A percentile compares a stretch with the other conserved stretches of the same genome.
Conservation (phyloP, 2,113 vertebrate genomes). For the Camelus bactrianus region DNA sequence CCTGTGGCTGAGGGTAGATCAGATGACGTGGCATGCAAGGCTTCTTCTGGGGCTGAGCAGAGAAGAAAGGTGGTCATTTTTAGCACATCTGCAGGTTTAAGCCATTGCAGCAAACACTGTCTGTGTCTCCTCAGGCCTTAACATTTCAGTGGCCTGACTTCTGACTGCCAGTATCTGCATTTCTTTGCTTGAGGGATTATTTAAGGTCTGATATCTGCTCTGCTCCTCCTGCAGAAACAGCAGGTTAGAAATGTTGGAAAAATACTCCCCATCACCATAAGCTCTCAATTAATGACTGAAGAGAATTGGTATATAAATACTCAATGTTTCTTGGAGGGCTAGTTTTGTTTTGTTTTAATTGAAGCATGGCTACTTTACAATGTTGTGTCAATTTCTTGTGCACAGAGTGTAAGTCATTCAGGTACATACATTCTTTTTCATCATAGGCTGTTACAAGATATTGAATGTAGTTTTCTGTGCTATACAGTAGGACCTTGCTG, state of each 20-base stretch:
- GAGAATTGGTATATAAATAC: neutral
- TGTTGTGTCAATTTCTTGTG: too few species aligned
- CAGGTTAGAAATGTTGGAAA: neutral
- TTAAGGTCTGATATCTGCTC: neutral
- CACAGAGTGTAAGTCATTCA: too few species aligned
- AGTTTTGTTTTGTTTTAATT: too few species aligned
- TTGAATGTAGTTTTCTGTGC: too few species aligned
- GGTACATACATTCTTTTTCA: too few species aligned
- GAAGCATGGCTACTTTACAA: too few species aligned
- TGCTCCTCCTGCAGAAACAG: rapidly evolving
- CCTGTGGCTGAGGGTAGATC: neutral
- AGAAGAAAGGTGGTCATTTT: neutral
- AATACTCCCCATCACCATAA: neutral
- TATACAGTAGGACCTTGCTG: too few species aligned
- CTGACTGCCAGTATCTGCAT: neutral
- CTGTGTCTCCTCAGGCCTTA: neutral
- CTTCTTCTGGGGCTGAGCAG: neutral
- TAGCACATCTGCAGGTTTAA: neutral
- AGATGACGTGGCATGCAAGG: neutral
- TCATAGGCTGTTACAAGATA: too few species aligned
- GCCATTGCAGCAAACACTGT: neutral
- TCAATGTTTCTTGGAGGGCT: neutral
- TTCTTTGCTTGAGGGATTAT: neutral
- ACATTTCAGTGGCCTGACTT: neutral
- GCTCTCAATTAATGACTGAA: neutral